Evolutionary conservation across 2,113 vertebrate species (phyloP), one percentile per base, ranked within the genome.

Genomic region (Python bivittatus): DNA sequence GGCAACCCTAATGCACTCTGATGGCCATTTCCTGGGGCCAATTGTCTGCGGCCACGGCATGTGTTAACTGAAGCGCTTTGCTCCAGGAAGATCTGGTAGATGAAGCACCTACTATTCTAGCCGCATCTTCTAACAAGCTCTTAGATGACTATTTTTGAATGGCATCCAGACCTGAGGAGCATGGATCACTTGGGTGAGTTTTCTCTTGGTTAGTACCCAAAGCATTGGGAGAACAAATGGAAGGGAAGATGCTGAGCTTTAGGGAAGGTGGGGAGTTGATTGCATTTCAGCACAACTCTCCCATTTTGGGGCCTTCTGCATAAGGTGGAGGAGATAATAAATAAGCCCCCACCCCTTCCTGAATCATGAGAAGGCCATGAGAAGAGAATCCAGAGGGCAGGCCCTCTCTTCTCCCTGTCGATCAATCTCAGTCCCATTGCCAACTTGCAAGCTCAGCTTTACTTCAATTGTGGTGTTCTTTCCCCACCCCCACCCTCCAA

Each of bases 401-500:
- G 15, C n/a, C 0, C 0, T 33, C 38, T 27, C 44, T 48, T 44
- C n/a, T 52, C 25, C 23, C 9, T 27, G 12, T 27, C 48, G 15
- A 12, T 29, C 17, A n/a, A 17, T 25, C n/a, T 42, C 33, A 4
- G 17, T 10, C n/a, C 44, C 6, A 22, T 13, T 29, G 52, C 2
- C 64, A 8, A 17, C n/a, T 29, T 44, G 27, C 6, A 84, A 33
- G 54, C n/a, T 38, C 15, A 54, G 7, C 17, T 53, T 22, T 48
- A 13, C 8, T 22, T 17, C 38, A 52, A 8, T 8, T 60, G 11
- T 1, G 48, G 2, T 27, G 6, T 33, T 56, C 12, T 12, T 33
- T 8, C 4, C 6, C 4, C 27, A 48, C 1, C 5, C 25, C 2
- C 15, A 6, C 17, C 25, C 6, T 1, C 10, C 1, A 1, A n/a